These are phyloP conservation scores for Amyelois transitella DNA, from an alignment of 1,140 invertebrate species.

Conservation along the genomic window DNA sequence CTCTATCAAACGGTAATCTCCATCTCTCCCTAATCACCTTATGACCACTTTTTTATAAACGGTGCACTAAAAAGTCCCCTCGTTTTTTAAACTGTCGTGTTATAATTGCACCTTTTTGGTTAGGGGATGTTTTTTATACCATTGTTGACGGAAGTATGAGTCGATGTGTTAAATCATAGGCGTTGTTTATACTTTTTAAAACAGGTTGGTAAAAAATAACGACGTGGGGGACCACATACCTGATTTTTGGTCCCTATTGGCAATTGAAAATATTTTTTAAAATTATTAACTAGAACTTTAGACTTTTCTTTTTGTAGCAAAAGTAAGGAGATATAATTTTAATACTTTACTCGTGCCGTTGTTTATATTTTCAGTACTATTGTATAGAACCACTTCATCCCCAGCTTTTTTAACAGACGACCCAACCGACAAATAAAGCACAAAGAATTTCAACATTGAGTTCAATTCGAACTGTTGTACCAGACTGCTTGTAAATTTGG, in stretches of 20 bases:
- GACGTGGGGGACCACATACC: constrained; percentile 23
- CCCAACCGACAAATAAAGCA: too few species aligned
- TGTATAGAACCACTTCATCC: too few species aligned
- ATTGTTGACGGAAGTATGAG: constrained; percentile 22
- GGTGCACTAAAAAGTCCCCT: constrained; percentile 33
- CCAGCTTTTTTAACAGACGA: too few species aligned
- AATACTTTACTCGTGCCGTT: too few species aligned
- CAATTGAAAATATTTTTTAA: background rate
- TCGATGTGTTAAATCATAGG: constrained; percentile 19
- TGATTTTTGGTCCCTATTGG: background rate
- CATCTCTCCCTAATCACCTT: background rate
- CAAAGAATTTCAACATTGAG: too few species aligned
- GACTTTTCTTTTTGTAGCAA: too few species aligned
- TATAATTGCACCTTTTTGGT: constrained; percentile 23
- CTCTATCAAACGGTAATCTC: background rate
- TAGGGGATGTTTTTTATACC: constrained; percentile 28
- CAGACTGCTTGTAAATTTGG: too few species aligned
- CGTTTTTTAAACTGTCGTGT: constrained; percentile 27
- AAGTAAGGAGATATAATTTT: too few species aligned
- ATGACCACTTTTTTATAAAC: constrained; percentile 1
- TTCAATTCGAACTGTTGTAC: too few species aligned
- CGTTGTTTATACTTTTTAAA: constrained; percentile 16
- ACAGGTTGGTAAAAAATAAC: constrained; percentile 12
- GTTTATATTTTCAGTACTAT: too few species aligned
- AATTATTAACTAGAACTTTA: too few species aligned